Evolutionary conservation across 2,797 vertebrate genomes (phyloP), one percentile per base, ranked within the genome.

Genomic region (Pangasius djambal): DNA sequence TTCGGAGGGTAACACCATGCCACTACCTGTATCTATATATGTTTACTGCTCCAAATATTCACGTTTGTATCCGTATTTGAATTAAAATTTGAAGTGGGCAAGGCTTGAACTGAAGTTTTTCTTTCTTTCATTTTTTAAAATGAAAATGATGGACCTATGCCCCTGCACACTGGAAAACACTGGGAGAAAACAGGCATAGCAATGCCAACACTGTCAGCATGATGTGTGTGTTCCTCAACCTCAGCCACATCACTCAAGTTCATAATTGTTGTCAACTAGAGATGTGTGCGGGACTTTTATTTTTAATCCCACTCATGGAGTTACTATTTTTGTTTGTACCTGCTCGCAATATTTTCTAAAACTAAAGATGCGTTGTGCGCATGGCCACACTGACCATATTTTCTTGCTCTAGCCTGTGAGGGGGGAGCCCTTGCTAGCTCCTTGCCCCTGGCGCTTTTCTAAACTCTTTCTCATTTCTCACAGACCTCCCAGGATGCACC

Each of bases 401-500:
- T 91, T 90, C 87, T 86, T 81, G 52, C 84, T 84, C 65, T 86
- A 88, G 69, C 87, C 87, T 77, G 59, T 31, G 22, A 79, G 72
- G 59, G 65, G 67, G 86, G 20, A 74, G 87, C 57, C 84, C 78
- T 89, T 65, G 40, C 89, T 90, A 88, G 90, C 83, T 87, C 78
- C n/a, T 61, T 85, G 87, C 88, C 63, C 37, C 52, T 85, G 57
- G 85, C 69, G 6, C 15, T 78, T 48, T 84, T 88, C 57, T 86
- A 31, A 57, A 57, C 20, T 25, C 65, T 81, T 18, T 65, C 55
- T 52, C 25, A 16, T 61, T 88, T 28, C 79, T 87, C 77, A 31
- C 31, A 89, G 88, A 87, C 89, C 89, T 91, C 89, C 87, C 16
- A 63, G 88, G 87, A 91, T 89, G 88, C 84, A 90, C 83, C 69